Conservation (phyloP, 2,888 invertebrate species). For the Cosmia pyralina region DNA sequence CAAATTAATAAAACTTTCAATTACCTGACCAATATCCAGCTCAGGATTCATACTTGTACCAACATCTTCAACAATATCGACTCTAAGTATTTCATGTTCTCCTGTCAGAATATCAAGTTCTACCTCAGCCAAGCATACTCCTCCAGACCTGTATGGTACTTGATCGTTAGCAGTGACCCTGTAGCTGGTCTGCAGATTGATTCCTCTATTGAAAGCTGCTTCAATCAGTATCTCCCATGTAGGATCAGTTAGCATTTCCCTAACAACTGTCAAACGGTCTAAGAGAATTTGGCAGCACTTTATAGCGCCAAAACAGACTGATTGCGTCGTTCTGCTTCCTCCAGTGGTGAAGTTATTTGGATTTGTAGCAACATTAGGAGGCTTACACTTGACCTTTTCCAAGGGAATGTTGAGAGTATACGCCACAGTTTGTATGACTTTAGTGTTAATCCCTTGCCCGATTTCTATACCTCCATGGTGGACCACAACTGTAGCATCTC, state of each 20-base stretch:
- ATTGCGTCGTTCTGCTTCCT: slow-evolving; percentile 88
- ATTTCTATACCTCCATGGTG: slow-evolving; percentile 93
- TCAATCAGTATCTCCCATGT: slow-evolving; percentile 88
- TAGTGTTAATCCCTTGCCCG: slow-evolving; percentile 95
- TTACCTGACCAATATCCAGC: slow-evolving; percentile 92
- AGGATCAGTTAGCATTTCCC: slow-evolving; percentile 81
- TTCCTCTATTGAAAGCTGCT: slow-evolving; percentile 81
- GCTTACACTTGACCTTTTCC: slow-evolving; percentile 91
- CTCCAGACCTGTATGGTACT: slow-evolving; percentile 84
- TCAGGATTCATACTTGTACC: slow-evolving; percentile 92
- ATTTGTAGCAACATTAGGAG: slow-evolving; percentile 89
- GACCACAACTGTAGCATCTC: slow-evolving; percentile 93
- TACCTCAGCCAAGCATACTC: slow-evolving; percentile 91
- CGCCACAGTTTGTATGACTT: slow-evolving; percentile 92
- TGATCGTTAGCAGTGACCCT: slow-evolving; percentile 75
- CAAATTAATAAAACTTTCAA: background rate
- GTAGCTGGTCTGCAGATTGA: slow-evolving; percentile 81
- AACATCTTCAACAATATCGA: slow-evolving; percentile 92
- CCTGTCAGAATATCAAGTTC: slow-evolving; percentile 94
- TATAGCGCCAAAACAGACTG: slow-evolving; percentile 74
- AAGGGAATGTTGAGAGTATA: slow-evolving; percentile 92
- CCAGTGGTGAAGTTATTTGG: slow-evolving; percentile 93
- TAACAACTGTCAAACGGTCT: slow-evolving; percentile 84
- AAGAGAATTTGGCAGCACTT: slow-evolving; percentile 89
- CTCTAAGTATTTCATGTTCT: slow-evolving; percentile 91